phyloP scores from a whole-genome alignment of 2,113 vertebrate species.

The Pachyramphus minor region DNA sequence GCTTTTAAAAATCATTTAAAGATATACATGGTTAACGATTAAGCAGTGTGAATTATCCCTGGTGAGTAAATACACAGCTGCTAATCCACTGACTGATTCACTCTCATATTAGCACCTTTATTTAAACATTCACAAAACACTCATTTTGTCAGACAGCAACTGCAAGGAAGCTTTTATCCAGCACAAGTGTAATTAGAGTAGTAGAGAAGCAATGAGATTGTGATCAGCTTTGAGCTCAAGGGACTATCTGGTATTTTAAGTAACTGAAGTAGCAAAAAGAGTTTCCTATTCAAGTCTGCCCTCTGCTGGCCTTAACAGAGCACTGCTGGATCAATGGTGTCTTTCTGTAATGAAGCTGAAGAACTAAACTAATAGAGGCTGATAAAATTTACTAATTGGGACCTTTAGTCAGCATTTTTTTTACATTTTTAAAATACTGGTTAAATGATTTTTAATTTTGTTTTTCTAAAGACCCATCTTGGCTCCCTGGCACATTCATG shows the following conservation, averaged over 20 bases:
- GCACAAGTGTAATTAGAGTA: not conserved
- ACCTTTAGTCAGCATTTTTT: not conserved
- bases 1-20: not conserved
- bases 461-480: not conserved
- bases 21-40: not conserved
- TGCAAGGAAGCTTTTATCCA: conserved; percentile 13
- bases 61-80: not conserved
- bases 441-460: not conserved
- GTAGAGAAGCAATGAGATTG: not conserved
- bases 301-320: conserved; percentile 8
- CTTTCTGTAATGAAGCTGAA: not conserved
- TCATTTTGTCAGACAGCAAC: conserved; percentile 10
- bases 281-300: conserved; percentile 57
- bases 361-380: not conserved
- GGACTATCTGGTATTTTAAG: not conserved
- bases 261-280: not conserved
- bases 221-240: not conserved
- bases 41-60: not conserved
- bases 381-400: not conserved
- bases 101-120: conserved; percentile 7
- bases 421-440: not conserved
- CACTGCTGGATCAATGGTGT: not conserved
- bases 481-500: not conserved
- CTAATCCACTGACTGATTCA: not conserved
- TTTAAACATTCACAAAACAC: not conserved